A percentile compares a stretch with the other conserved stretches of the same genome.
phyloP scores from a whole-genome alignment of 1,140 invertebrate genomes.

The Cheumatopsyche charites region DNA sequence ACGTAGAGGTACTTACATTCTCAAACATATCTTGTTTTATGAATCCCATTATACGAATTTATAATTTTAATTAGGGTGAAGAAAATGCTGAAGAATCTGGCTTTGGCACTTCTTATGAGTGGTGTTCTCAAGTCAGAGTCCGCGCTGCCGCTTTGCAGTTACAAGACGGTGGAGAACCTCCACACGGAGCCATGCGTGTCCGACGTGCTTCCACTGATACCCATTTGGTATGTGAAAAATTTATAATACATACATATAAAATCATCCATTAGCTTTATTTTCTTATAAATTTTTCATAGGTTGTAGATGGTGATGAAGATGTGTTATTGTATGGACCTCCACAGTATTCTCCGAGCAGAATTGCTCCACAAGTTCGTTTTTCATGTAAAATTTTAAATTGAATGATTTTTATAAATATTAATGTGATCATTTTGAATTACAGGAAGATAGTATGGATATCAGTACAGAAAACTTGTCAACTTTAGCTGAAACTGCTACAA shows the following conservation, averaged over 20 bases:
- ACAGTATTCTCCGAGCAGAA: constrained; percentile 72
- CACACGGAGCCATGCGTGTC: constrained; percentile 49
- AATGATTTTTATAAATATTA: constrained; percentile 8
- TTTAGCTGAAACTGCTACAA: background rate
- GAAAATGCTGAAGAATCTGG: constrained; percentile 16
- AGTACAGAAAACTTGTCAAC: background rate
- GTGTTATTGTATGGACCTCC: constrained; percentile 83
- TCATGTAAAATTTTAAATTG: background rate
- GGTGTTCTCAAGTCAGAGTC: constrained; percentile 59
- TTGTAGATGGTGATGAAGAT: constrained; percentile 74
- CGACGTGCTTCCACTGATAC: constrained; percentile 54
- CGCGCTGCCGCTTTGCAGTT: constrained; percentile 54
- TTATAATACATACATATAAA: constrained; percentile 34
- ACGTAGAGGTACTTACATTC: constrained; percentile 54
- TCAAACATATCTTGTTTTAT: background rate
- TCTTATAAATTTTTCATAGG: constrained; percentile 48
- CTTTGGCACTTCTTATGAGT: constrained; percentile 47
- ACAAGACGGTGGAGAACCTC: constrained; percentile 43
- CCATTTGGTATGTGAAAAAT: constrained; percentile 55
- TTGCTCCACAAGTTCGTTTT: constrained; percentile 68
- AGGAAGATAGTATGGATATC: constrained; percentile 15
- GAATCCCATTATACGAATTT: background rate
- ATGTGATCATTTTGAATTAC: background rate
- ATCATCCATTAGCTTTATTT: background rate
- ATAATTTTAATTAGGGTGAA: constrained; percentile 19